Percentiles rank a stretch among this genome's conserved stretches.
Evolutionary conservation across 2,113 vertebrate species (phyloP).

Genomic region (Ictidomys tridecemlineatus): DNA sequence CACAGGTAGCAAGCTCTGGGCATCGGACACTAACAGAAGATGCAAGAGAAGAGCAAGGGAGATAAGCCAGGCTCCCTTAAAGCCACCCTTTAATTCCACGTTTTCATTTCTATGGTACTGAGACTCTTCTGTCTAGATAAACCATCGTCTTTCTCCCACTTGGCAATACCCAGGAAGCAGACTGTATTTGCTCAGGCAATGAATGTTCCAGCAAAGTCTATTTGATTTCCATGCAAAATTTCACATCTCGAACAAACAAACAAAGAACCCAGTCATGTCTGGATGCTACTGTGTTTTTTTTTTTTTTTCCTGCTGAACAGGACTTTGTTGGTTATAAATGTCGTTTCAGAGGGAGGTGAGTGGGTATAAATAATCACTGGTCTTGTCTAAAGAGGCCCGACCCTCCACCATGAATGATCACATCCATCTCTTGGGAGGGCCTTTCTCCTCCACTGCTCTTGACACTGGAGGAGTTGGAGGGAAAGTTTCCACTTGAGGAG

Average conservation of each 20-base stretch:
- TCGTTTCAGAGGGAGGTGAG: background rate
- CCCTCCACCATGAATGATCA: background rate
- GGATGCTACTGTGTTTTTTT: background rate
- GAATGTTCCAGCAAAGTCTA: slow-evolving; percentile 25
- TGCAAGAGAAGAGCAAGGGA: background rate
- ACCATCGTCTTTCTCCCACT: background rate
- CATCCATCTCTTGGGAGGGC: slow-evolving; percentile 61
- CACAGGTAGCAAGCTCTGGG: background rate
- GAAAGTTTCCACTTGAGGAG: slow-evolving; percentile 68
- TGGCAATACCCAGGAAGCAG: background rate
- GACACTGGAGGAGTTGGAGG: slow-evolving; percentile 58
- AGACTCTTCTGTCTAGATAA: background rate
- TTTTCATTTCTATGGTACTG: background rate
- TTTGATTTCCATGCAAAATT: slow-evolving; percentile 69
- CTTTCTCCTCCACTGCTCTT: slow-evolving; percentile 75
- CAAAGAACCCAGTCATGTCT: slow-evolving; percentile 31
- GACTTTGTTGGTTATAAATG: background rate
- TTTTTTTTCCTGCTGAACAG: background rate
- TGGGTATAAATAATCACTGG: slow-evolving; percentile 49
- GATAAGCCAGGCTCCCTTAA: background rate
- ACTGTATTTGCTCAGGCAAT: slow-evolving; percentile 8
- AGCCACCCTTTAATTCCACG: background rate
- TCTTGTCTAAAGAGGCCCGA: background rate
- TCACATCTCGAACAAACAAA: slow-evolving; percentile 25
- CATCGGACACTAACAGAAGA: background rate